Evolutionary conservation across 2,113 vertebrate species (phyloP).

Genomic region (Gasterosteus nipponicus): DNA sequence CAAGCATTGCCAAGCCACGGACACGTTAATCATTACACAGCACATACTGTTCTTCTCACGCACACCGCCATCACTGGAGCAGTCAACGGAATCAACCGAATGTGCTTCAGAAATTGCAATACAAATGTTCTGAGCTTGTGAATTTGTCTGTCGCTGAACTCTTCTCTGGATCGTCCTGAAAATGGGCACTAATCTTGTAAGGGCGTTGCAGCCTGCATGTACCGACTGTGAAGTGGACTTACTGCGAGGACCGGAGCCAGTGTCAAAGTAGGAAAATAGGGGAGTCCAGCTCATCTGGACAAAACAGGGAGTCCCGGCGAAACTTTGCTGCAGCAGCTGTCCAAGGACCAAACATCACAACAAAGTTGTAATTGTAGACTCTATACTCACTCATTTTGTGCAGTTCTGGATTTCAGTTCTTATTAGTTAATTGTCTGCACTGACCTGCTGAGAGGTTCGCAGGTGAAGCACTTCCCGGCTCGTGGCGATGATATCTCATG

Average conservation of each 20-base stretch:
- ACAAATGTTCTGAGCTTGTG: neutral
- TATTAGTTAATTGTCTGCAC: neutral
- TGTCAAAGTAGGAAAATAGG: conserved; percentile 98
- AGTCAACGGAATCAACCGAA: neutral
- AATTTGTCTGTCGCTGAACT: neutral
- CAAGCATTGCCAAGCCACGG: conserved; percentile 80
- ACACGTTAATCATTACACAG: conserved; percentile 80
- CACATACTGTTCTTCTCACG: neutral
- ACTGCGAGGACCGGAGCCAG: conserved; percentile 83
- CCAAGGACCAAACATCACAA: conserved; percentile 34
- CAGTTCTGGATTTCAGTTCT: neutral
- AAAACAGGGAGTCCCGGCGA: conserved; percentile 95
- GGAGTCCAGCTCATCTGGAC: conserved; percentile 96
- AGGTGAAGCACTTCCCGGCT: conserved; percentile 79
- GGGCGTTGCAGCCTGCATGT: neutral
- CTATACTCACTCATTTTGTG: neutral
- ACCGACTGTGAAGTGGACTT: conserved; percentile 49
- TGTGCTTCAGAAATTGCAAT: neutral
- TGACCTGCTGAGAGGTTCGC: conserved; percentile 89
- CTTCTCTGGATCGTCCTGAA: neutral
- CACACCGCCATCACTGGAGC: neutral
- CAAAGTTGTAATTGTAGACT: neutral
- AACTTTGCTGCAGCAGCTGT: conserved; percentile 90
- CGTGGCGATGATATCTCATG: conserved; percentile 85
- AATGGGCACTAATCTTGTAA: neutral